A percentile compares a stretch with the other conserved stretches of the same genome.
These are phyloP conservation scores for Sminthurinus signatus DNA, from an alignment of 1,140 invertebrate species.

Conservation along the genomic window DNA sequence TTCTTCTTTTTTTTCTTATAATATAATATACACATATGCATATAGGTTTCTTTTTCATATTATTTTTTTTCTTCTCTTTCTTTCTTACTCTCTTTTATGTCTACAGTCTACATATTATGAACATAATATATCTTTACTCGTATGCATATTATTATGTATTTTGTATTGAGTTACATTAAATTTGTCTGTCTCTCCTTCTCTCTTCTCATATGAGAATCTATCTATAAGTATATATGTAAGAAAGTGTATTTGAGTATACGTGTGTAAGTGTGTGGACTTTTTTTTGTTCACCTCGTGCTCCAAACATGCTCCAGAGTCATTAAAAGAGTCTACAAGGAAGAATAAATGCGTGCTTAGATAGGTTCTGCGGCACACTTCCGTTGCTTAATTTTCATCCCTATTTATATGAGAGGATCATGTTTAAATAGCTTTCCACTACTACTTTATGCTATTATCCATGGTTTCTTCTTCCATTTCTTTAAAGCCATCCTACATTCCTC, in stretches of 20 bases:
- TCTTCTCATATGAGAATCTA: too few species aligned
- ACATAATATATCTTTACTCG: too few species aligned
- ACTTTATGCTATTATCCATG: slow-evolving; percentile 10
- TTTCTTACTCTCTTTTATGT: too few species aligned
- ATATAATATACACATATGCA: neutral
- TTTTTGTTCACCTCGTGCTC: slow-evolving; percentile 2
- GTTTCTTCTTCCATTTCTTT: neutral
- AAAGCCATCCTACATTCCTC: slow-evolving; percentile 9
- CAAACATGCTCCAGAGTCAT: slow-evolving; percentile 11
- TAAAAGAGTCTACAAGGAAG: slow-evolving; percentile 14
- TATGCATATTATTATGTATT: too few species aligned
- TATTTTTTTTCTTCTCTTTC: too few species aligned
- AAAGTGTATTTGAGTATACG: too few species aligned
- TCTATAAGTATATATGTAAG: too few species aligned
- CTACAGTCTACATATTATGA: too few species aligned
- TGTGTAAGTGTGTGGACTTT: too few species aligned
- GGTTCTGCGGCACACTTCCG: slow-evolving; percentile 29
- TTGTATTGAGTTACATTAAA: too few species aligned
- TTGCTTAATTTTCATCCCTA: slow-evolving; percentile 29
- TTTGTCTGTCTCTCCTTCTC: too few species aligned
- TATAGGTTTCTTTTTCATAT: neutral
- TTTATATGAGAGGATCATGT: slow-evolving; percentile 29
- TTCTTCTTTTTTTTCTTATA: neutral
- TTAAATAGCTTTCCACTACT: slow-evolving; percentile 12
- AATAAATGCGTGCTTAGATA: slow-evolving; percentile 19